Evolutionary conservation across 2,888 invertebrate species (phyloP).

Genomic region (Molanna angustata): DNA sequence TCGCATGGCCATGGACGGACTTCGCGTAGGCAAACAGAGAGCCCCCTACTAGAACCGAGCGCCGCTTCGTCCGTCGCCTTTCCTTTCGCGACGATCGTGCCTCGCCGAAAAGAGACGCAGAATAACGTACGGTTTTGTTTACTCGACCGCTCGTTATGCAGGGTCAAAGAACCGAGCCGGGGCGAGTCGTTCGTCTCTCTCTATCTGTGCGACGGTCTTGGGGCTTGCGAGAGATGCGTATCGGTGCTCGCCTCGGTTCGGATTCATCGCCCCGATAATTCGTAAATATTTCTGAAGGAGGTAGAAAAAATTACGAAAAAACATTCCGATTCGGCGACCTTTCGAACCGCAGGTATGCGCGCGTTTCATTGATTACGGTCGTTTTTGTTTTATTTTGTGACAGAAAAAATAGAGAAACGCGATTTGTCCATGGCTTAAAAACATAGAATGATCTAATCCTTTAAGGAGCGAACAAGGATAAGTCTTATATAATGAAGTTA

Average conservation of each 20-base stretch:
- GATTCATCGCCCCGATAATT: neutral
- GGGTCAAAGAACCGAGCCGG: no score
- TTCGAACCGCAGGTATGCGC: conserved; percentile 10
- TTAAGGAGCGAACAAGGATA: no score
- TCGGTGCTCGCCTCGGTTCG: no score
- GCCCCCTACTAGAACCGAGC: neutral
- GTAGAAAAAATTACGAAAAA: conserved; percentile 1
- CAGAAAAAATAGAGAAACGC: neutral
- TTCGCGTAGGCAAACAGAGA: conserved; percentile 12
- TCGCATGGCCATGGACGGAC: conserved; percentile 2
- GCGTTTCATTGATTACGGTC: neutral
- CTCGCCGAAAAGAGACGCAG: neutral
- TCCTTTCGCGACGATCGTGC: no score
- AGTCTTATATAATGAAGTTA: no score
- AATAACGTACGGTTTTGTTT: neutral
- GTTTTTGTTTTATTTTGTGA: neutral
- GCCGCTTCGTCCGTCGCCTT: neutral
- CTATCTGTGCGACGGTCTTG: neutral
- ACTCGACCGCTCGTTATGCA: no score
- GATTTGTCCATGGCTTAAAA: no score
- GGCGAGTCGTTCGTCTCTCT: no score
- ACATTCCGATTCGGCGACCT: conserved; percentile 10
- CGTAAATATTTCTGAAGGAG: neutral
- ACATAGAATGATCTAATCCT: no score
- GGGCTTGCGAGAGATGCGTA: no score